Evolutionary conservation across 2,797 vertebrate genomes (phyloP).

Genomic region (Coregonus suidteri): DNA sequence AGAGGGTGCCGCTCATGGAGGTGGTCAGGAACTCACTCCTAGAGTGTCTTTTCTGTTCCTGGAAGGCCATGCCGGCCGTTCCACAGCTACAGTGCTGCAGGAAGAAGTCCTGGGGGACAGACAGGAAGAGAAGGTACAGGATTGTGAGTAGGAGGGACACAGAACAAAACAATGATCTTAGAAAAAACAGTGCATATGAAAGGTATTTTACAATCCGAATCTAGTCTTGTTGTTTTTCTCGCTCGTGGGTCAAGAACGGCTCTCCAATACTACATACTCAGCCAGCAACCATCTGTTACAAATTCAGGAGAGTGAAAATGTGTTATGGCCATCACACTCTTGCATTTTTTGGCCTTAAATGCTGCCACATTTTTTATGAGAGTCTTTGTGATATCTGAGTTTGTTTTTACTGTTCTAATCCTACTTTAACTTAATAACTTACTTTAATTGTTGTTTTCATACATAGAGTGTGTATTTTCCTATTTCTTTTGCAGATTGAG

Average conservation of each 20-base stretch:
- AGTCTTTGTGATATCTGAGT: not conserved
- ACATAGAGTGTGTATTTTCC: not conserved
- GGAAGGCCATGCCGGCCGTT: conserved; percentile 74
- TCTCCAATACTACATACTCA: conserved; percentile 25
- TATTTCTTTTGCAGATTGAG: not conserved
- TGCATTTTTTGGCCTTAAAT: not conserved
- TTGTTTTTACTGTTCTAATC: not conserved
- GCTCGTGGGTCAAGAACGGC: conserved; percentile 25
- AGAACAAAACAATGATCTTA: not conserved
- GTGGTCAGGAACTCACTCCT: conserved; percentile 73
- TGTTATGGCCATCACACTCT: not conserved
- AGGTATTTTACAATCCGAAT: conserved; percentile 4
- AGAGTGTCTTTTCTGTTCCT: conserved; percentile 70
- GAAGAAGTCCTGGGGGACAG: conserved; percentile 79
- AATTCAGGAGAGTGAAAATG: conserved; percentile 36
- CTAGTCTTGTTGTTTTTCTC: conserved; percentile 36
- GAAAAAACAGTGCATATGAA: not conserved
- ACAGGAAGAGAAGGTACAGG: conserved; percentile 18
- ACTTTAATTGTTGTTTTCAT: not conserved
- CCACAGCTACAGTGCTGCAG: conserved; percentile 85
- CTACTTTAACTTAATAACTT: not conserved
- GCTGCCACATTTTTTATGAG: no score
- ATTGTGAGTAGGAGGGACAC: not conserved
- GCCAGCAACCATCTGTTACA: conserved; percentile 40
- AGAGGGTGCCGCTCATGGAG: conserved; percentile 73